These are phyloP conservation scores for Amazona ochrocephala DNA, from an alignment of 2,797 vertebrate species.

Conservation along the genomic window DNA sequence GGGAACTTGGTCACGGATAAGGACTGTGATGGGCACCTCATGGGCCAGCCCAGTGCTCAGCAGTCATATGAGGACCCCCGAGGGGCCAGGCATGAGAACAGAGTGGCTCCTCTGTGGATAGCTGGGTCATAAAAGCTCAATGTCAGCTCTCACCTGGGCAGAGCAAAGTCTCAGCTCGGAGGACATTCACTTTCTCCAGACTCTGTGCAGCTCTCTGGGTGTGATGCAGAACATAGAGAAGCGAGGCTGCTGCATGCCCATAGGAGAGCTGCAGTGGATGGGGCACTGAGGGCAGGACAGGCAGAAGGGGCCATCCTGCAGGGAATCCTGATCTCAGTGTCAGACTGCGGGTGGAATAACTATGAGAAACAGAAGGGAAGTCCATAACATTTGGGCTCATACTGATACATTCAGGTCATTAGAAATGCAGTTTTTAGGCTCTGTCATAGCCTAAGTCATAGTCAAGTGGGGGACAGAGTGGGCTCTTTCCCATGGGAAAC, in stretches of 20 bases:
- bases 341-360: background rate
- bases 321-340: background rate
- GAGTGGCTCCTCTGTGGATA: rapidly evolving
- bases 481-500: rapidly evolving
- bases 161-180: background rate
- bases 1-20: no score
- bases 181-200: background rate
- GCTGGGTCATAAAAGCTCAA: rapidly evolving
- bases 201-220: background rate
- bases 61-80: no score
- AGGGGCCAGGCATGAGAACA: background rate
- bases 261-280: background rate
- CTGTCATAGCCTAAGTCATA: background rate
- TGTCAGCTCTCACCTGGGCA: background rate
- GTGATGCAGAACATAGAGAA: background rate
- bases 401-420: background rate
- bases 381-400: no score
- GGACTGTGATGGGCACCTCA: no score
- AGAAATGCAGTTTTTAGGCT: background rate
- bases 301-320: background rate
- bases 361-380: background rate
- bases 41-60: no score
- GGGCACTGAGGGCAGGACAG: background rate
- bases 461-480: background rate
- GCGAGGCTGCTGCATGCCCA: background rate